These are phyloP conservation scores for Corythornis cristatus DNA, from an alignment of 2,113 vertebrate genomes.

Conservation along the genomic window DNA sequence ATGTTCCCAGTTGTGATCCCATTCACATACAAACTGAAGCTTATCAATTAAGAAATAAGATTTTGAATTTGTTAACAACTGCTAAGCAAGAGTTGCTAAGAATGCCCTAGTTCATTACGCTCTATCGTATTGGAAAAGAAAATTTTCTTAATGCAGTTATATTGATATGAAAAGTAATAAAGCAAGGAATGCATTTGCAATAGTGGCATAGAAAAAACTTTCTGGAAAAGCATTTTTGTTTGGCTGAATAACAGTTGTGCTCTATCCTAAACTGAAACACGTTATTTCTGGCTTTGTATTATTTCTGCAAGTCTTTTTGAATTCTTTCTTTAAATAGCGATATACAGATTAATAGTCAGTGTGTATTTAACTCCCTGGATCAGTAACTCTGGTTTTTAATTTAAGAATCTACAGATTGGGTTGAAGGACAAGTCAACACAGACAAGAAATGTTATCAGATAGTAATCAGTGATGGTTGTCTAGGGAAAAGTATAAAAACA, in stretches of 20 bases:
- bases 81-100: not conserved
- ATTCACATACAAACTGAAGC: not conserved
- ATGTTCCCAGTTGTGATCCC: not conserved
- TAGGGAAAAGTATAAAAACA: not conserved
- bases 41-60: not conserved
- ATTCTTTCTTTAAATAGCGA: not conserved
- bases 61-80: not conserved
- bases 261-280: not conserved
- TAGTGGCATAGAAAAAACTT: not conserved
- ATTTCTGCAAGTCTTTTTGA: not conserved
- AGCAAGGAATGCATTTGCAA: not conserved
- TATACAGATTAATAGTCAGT: not conserved
- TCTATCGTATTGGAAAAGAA: not conserved
- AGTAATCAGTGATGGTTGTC: not conserved
- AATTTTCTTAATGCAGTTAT: not conserved
- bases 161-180: not conserved
- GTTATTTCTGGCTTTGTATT: not conserved
- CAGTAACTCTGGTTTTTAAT: not conserved
- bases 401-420: not conserved
- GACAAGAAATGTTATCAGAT: not conserved
- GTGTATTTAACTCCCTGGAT: not conserved
- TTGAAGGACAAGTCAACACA: not conserved
- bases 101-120: not conserved
- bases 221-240: not conserved
- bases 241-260: not conserved